A percentile compares a stretch with the other conserved stretches of the same genome.
These are phyloP conservation scores for Acleris emargana DNA, from an alignment of 2,888 invertebrate genomes.

Conservation along the genomic window DNA sequence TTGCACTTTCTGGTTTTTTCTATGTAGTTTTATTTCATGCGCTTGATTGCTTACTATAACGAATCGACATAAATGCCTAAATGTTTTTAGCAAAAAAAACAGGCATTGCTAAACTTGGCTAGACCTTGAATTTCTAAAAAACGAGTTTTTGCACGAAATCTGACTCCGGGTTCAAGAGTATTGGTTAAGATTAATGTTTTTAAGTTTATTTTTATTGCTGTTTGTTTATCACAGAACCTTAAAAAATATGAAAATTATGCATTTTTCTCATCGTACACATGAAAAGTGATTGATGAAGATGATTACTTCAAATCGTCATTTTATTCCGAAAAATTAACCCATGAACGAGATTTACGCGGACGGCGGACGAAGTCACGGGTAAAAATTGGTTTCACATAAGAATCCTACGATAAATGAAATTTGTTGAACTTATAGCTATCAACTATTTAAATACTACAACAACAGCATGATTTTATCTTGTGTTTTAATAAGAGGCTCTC, in stretches of 20 bases:
- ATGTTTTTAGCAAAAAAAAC: slow-evolving; percentile 12
- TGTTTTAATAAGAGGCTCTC: not conserved
- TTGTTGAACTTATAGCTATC: not conserved
- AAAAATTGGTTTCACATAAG: too few relatives aligned
- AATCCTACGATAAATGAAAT: not conserved
- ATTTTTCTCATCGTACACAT: too few relatives aligned
- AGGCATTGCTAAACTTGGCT: slow-evolving; percentile 3
- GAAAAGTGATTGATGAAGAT: too few relatives aligned
- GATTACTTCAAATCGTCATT: too few relatives aligned
- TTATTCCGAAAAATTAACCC: too few relatives aligned
- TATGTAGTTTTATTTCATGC: slow-evolving; percentile 18
- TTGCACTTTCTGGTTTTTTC: not conserved
- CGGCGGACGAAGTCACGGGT: too few relatives aligned
- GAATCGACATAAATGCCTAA: slow-evolving; percentile 12
- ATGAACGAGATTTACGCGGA: too few relatives aligned
- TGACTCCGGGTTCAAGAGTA: too few relatives aligned
- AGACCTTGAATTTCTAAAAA: slow-evolving; percentile 13
- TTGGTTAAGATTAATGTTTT: too few relatives aligned
- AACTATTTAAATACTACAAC: not conserved
- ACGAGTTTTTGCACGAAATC: slow-evolving; percentile 14
- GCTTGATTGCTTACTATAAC: slow-evolving; percentile 22
- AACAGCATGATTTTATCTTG: not conserved
- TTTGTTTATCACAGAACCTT: too few relatives aligned
- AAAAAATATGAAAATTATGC: too few relatives aligned
- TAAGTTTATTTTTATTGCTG: too few relatives aligned